phyloP scores from a whole-genome alignment of 2,113 vertebrate species.

The Pongo pygmaeus region DNA sequence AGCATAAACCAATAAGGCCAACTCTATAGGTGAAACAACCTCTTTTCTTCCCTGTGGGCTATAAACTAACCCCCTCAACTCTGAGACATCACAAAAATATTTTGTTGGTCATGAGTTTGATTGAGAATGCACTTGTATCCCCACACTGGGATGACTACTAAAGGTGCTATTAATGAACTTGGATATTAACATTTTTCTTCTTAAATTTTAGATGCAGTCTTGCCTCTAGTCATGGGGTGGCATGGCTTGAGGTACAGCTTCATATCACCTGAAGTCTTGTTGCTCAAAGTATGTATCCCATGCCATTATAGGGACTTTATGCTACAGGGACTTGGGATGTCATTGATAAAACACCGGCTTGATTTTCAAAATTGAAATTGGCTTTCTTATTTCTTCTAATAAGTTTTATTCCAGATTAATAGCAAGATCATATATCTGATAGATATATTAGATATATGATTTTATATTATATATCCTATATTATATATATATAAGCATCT shows the following conservation, averaged over 20 bases:
- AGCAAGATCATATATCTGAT: not conserved
- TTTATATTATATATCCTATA: not conserved
- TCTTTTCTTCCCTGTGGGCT: not conserved
- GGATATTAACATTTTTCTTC: not conserved
- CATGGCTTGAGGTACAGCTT: not conserved
- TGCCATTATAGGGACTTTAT: not conserved
- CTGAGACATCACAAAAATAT: not conserved
- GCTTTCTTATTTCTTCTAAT: not conserved
- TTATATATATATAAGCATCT: not conserved
- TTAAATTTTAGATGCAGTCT: not conserved
- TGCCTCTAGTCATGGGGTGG: not conserved
- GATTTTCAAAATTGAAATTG: not conserved
- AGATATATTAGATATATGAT: not conserved
- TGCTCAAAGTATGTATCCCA: rapidly evolving
- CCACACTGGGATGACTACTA: not conserved
- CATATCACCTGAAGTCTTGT: not conserved
- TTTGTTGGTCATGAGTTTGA: not conserved
- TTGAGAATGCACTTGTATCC: not conserved
- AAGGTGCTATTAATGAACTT: not conserved
- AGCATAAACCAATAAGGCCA: rapidly evolving
- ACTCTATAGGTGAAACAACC: rapidly evolving
- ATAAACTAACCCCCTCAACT: not conserved
- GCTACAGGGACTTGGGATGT: not conserved
- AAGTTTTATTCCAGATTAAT: not conserved
- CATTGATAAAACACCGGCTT: not conserved